Evolutionary conservation across 2,113 vertebrate species (phyloP).

Genomic region (Trogon surrucura): DNA sequence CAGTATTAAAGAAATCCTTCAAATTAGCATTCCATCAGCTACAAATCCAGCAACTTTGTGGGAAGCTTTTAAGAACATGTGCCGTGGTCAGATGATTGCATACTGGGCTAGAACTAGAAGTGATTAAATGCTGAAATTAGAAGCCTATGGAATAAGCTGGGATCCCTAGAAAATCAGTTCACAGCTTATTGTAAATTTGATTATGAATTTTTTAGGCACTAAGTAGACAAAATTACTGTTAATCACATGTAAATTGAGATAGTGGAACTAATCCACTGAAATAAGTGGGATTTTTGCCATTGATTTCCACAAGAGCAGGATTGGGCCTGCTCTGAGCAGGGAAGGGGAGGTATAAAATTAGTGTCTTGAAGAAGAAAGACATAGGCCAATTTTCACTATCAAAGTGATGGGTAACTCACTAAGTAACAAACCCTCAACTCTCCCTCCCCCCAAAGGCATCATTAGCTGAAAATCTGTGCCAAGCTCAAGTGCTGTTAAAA

Average conservation of each 20-base stretch:
- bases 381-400: constrained; percentile 31
- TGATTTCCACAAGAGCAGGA: constrained; percentile 33
- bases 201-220: constrained; percentile 63
- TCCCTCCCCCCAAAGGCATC: not conserved
- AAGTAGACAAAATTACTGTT: constrained; percentile 61
- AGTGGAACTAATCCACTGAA: constrained; percentile 66
- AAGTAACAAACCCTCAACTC: not conserved
- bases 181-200: constrained; percentile 64
- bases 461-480: constrained; percentile 24
- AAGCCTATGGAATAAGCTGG: constrained; percentile 47
- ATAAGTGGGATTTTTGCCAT: constrained; percentile 61
- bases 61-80: constrained; percentile 46
- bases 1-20: constrained; percentile 57
- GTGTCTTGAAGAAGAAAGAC: constrained; percentile 24
- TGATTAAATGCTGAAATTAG: constrained; percentile 55
- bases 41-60: constrained; percentile 39
- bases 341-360: constrained; percentile 24
- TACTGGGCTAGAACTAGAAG: constrained; percentile 50
- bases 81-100: constrained; percentile 52
- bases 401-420: constrained; percentile 33
- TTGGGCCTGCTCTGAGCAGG: not conserved
- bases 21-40: constrained; percentile 59
- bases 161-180: constrained; percentile 52
- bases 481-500: not conserved
- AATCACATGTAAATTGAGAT: constrained; percentile 69